Conservation (phyloP, 2,888 invertebrate species). For the Sminthurides aquaticus region DNA sequence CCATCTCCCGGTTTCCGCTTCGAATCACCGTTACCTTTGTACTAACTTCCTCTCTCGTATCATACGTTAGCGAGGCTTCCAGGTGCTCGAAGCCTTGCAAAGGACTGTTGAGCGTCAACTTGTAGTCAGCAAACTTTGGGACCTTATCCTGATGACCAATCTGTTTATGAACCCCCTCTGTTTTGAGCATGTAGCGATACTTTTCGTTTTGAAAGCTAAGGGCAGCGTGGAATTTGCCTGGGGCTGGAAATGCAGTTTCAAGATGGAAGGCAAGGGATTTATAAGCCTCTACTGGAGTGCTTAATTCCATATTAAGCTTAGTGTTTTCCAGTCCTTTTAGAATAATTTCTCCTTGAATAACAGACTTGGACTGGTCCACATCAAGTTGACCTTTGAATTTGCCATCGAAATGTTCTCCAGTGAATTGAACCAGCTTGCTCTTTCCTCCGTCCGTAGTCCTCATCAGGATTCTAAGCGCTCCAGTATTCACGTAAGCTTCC, state of each 20-base stretch:
- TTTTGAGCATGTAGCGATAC: slow-evolving; percentile 31
- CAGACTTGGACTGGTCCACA: not conserved
- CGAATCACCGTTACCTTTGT: not conserved
- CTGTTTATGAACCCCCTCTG: slow-evolving; percentile 24
- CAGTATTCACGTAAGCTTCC: not conserved
- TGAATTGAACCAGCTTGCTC: not conserved
- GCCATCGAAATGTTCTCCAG: slow-evolving; percentile 1
- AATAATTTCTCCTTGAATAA: not conserved
- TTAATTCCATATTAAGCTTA: slow-evolving; percentile 29
- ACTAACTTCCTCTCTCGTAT: not conserved
- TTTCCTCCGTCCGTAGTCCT: not conserved
- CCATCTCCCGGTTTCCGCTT: not conserved
- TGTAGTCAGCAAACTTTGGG: slow-evolving; percentile 18
- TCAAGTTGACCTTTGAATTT: slow-evolving; percentile 6
- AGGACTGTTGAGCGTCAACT: slow-evolving; percentile 34
- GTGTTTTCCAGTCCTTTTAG: slow-evolving; percentile 27
- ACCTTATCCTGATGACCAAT: not conserved
- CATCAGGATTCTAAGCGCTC: not conserved
- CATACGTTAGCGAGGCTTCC: slow-evolving; percentile 15
- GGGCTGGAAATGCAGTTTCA: slow-evolving; percentile 17
- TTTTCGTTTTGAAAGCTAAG: slow-evolving; percentile 37
- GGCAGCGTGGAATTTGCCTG: slow-evolving; percentile 9
- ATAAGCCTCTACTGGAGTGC: slow-evolving; percentile 32
- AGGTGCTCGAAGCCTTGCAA: slow-evolving; percentile 33
- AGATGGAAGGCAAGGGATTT: slow-evolving; percentile 22